These are phyloP conservation scores for Agrotis ipsilon DNA, from an alignment of 2,888 invertebrate species.

Conservation along the genomic window DNA sequence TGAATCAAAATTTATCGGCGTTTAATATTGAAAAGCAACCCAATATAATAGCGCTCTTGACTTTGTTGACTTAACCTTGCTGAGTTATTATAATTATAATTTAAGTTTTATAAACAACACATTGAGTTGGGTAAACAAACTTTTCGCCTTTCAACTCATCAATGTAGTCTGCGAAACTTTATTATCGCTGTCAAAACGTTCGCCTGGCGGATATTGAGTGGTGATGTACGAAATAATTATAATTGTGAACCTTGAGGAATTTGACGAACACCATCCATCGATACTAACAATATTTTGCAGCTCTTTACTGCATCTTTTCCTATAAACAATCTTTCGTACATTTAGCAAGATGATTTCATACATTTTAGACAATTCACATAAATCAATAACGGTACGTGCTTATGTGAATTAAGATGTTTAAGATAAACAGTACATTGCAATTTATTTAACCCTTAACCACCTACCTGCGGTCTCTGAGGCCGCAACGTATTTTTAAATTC, in stretches of 20 bases:
- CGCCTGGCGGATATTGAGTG: constrained; percentile 42
- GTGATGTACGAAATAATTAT: constrained; percentile 44
- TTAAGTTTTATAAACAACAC: constrained; percentile 65
- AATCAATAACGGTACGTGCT: constrained; percentile 28
- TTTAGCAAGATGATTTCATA: constrained; percentile 36
- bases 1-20: constrained; percentile 44
- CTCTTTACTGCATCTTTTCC: constrained; percentile 25
- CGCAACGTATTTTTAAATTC: too few species aligned
- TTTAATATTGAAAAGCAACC: constrained; percentile 53
- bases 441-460: too few species aligned
- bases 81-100: constrained; percentile 64
- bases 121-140: constrained; percentile 60
- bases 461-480: too few species aligned
- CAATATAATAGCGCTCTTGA: constrained; percentile 67
- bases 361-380: constrained; percentile 21
- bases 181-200: constrained; percentile 57
- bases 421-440: constrained; percentile 26
- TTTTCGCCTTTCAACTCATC: constrained; percentile 52
- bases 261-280: constrained; percentile 29
- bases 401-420: constrained; percentile 28
- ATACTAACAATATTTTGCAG: constrained; percentile 35
- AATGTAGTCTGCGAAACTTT: constrained; percentile 61
- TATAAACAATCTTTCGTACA: constrained; percentile 26
- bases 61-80: constrained; percentile 68
- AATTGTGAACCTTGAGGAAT: constrained; percentile 42